Evolutionary conservation across 2,888 invertebrate species (phyloP).

Genomic region (Branchellion lobata): DNA sequence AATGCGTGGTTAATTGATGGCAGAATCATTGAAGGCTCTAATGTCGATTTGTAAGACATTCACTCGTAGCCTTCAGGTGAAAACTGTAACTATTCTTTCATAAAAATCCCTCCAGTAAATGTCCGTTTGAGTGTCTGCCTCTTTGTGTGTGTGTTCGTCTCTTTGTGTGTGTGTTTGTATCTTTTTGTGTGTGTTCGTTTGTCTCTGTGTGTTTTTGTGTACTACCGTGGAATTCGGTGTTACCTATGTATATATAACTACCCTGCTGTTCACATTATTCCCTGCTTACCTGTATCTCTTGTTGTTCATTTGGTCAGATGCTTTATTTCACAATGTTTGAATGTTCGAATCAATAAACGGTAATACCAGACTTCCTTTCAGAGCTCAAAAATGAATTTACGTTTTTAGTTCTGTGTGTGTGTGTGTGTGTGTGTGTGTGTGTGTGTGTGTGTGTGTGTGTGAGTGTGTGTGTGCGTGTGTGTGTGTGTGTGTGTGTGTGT

Average conservation of each 20-base stretch:
- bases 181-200: not conserved
- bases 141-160: not conserved
- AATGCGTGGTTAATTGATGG: too few species aligned
- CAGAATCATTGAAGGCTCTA: too few species aligned
- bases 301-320: not conserved
- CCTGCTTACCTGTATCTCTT: too few species aligned
- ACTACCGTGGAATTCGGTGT: too few species aligned
- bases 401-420: not conserved
- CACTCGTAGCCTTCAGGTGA: too few species aligned
- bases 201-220: not conserved
- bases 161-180: not conserved
- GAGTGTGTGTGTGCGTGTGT: slow-evolving; percentile 1
- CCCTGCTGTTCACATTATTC: too few species aligned
- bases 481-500: not conserved
- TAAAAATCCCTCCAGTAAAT: too few species aligned
- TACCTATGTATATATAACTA: too few species aligned
- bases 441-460: slow-evolving; percentile 18
- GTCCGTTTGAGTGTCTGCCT: too few species aligned
- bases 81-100: too few species aligned
- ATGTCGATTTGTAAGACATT: too few species aligned
- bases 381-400: not conserved
- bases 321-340: not conserved
- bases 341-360: not conserved
- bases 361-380: not conserved
- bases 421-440: slow-evolving; percentile 14